Evolutionary conservation across 2,797 vertebrate genomes (phyloP).

Genomic region (Hirundo rustica): DNA sequence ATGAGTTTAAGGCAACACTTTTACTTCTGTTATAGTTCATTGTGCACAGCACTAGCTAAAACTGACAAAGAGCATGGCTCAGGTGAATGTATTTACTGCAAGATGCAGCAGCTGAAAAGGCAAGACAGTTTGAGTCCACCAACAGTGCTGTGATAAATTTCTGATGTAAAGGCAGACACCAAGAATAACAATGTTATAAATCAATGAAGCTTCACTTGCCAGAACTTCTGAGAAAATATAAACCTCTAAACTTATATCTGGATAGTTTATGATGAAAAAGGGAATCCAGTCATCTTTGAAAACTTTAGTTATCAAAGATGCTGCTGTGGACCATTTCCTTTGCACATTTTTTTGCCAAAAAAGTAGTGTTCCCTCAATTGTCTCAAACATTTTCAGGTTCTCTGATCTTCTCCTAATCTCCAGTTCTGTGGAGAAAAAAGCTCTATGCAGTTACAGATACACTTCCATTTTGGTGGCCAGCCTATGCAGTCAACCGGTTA

Average conservation of each 20-base stretch:
- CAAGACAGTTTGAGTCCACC: neutral
- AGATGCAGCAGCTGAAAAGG: neutral
- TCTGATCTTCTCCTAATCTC: neutral
- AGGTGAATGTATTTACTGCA: neutral
- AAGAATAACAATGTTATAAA: neutral
- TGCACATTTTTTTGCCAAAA: neutral
- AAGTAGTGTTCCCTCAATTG: fast-evolving
- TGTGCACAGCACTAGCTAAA: neutral
- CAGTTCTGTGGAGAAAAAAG: neutral
- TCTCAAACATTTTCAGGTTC: neutral
- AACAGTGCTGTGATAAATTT: neutral
- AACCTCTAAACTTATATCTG: neutral
- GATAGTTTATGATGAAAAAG: neutral
- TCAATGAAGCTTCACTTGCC: fast-evolving
- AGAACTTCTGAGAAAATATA: neutral
- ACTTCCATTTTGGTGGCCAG: neutral
- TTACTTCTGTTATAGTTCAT: neutral
- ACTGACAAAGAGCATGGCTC: neutral
- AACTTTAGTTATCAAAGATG: neutral
- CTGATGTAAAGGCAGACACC: neutral
- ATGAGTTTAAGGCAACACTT: neutral
- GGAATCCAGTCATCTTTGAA: neutral
- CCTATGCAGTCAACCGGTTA: neutral
- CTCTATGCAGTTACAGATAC: neutral
- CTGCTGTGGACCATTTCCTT: neutral